Evolutionary conservation across 2,113 vertebrate species (phyloP).

Genomic region (Synodontis membranacea): DNA sequence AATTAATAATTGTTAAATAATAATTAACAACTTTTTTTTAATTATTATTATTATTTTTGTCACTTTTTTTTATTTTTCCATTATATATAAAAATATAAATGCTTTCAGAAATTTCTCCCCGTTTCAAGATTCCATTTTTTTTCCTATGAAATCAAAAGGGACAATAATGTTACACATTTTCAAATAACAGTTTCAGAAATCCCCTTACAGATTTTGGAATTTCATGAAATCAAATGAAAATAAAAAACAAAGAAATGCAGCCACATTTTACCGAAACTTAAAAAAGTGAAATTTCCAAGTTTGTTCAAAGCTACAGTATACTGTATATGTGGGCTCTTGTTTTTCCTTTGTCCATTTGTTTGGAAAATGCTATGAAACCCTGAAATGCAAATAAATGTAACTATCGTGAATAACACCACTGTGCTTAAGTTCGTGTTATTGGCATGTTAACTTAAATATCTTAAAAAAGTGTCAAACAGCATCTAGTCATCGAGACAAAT

Average conservation of each 20-base stretch:
- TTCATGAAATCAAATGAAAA: background rate
- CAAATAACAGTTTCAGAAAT: background rate
- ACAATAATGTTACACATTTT: background rate
- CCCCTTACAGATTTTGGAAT: background rate
- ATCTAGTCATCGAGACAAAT: too few relatives aligned
- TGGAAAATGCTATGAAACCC: background rate
- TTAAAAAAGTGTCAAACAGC: too few relatives aligned
- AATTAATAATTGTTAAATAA: too few relatives aligned
- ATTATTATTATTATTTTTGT: too few relatives aligned
- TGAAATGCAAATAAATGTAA: slow-evolving; percentile 2
- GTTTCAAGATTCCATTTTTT: background rate
- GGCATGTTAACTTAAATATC: background rate
- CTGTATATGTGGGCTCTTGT: background rate
- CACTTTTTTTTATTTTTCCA: background rate
- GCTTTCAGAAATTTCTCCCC: background rate
- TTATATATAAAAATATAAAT: background rate
- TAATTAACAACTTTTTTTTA: too few relatives aligned
- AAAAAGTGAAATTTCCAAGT: background rate
- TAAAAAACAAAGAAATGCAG: too few relatives aligned
- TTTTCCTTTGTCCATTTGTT: background rate
- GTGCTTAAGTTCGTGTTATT: background rate
- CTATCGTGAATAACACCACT: background rate
- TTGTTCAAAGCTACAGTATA: too few relatives aligned
- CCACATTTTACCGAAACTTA: too few relatives aligned
- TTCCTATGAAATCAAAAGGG: background rate